These are phyloP conservation scores for Acronicta psi DNA, from an alignment of 2,888 invertebrate genomes.

Conservation along the genomic window DNA sequence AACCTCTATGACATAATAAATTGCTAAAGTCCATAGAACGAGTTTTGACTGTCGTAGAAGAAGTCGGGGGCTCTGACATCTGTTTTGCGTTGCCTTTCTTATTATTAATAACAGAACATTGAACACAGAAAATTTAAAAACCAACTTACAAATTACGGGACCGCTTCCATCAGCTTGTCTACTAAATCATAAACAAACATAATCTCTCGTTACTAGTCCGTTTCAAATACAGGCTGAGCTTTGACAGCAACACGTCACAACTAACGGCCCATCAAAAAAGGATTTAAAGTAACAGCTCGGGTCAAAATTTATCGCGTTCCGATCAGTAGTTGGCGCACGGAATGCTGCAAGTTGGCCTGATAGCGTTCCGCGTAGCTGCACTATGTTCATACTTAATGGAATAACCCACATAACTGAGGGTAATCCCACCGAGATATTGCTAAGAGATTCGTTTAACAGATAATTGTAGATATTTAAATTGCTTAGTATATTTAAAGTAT, in stretches of 20 bases:
- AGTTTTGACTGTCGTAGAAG: no score
- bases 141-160: slow-evolving; percentile 2
- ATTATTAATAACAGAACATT: no score
- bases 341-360: slow-evolving; percentile 19
- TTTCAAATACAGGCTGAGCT: slow-evolving; percentile 14
- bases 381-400: background rate
- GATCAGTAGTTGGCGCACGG: slow-evolving; percentile 30
- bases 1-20: no score
- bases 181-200: slow-evolving; percentile 23
- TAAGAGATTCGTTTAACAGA: slow-evolving; percentile 1
- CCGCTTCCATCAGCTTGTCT: slow-evolving; percentile 9
- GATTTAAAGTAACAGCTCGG: slow-evolving; percentile 40
- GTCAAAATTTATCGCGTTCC: slow-evolving; percentile 45
- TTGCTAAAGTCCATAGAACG: no score
- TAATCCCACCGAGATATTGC: slow-evolving; percentile 8
- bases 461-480: background rate
- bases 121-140: no score
- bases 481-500: no score
- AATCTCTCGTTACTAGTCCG: slow-evolving; percentile 37
- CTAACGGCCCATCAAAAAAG: slow-evolving; percentile 43
- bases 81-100: no score
- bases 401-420: slow-evolving; percentile 8
- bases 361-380: slow-evolving; percentile 15
- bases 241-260: slow-evolving; percentile 33
- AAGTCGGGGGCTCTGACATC: no score